Conservation (phyloP, 2,797 vertebrate genomes). For the Atherinosoma microstoma region DNA sequence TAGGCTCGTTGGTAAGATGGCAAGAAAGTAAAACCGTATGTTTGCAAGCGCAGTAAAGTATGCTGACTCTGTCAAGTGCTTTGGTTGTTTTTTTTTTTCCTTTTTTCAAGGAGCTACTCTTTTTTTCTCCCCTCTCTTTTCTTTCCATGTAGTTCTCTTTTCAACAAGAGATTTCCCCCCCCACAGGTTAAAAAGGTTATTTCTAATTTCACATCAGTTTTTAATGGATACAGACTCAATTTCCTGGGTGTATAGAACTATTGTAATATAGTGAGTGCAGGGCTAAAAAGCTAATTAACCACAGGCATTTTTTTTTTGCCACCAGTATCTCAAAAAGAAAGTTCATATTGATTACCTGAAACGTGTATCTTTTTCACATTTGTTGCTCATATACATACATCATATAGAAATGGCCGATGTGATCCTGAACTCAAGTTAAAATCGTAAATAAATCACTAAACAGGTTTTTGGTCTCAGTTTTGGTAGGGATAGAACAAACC, state of each 20-base stretch:
- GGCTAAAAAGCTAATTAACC: too few relatives aligned
- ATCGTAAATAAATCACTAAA: too few relatives aligned
- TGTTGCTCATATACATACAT: too few relatives aligned
- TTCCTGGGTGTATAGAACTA: too few relatives aligned
- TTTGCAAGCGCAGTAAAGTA: conserved; percentile 1
- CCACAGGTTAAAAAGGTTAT: neutral
- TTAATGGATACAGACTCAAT: neutral
- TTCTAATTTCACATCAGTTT: neutral
- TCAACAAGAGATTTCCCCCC: neutral
- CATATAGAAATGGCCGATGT: too few relatives aligned
- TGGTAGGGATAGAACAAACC: neutral
- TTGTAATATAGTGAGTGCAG: too few relatives aligned
- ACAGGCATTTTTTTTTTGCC: too few relatives aligned
- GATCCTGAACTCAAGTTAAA: too few relatives aligned
- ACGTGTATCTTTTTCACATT: too few relatives aligned
- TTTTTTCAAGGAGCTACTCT: neutral
- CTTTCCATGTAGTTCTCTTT: neutral
- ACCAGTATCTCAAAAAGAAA: too few relatives aligned
- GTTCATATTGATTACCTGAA: too few relatives aligned
- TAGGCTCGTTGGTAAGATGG: neutral
- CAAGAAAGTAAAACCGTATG: conserved; percentile 10
- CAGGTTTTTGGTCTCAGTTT: neutral
- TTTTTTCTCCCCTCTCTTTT: neutral
- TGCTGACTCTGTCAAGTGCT: neutral
- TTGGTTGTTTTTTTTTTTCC: neutral